Evolutionary conservation across 1,140 invertebrate species (phyloP).

Genomic region (Melitaea cinxia): DNA sequence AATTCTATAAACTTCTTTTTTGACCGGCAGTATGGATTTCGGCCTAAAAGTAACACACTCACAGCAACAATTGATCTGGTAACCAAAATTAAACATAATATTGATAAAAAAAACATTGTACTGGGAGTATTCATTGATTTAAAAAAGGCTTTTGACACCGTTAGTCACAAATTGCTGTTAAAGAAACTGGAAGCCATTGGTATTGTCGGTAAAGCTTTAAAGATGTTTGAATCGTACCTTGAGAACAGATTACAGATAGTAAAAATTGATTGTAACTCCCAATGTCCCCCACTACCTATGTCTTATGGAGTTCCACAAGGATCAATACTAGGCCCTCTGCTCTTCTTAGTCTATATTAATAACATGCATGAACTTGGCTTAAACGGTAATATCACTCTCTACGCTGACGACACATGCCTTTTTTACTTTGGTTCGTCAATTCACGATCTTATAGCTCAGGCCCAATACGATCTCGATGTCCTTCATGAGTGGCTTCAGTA

Average conservation of each 20-base stretch:
- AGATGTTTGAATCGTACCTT: constrained; percentile 19
- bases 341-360: neutral
- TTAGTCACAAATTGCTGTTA: constrained; percentile 6
- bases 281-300: constrained; percentile 3
- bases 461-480: constrained; percentile 8
- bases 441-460: neutral
- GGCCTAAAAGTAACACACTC: constrained; percentile 20
- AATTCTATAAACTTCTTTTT: constrained; percentile 10
- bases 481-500: too few species aligned
- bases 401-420: neutral
- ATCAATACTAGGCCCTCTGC: neutral
- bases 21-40: constrained; percentile 25
- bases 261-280: neutral
- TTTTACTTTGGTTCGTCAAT: constrained; percentile 6
- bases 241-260: constrained; percentile 9
- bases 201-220: neutral
- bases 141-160: constrained; percentile 17
- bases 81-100: constrained; percentile 21
- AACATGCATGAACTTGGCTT: neutral
- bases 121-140: constrained; percentile 15
- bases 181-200: constrained; percentile 11
- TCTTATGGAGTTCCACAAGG: constrained; percentile 17
- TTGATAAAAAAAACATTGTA: constrained; percentile 16
- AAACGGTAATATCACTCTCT: neutral
- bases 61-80: constrained; percentile 17